phyloP scores from a whole-genome alignment of 2,797 vertebrate species.

The Garrulus glandarius region DNA sequence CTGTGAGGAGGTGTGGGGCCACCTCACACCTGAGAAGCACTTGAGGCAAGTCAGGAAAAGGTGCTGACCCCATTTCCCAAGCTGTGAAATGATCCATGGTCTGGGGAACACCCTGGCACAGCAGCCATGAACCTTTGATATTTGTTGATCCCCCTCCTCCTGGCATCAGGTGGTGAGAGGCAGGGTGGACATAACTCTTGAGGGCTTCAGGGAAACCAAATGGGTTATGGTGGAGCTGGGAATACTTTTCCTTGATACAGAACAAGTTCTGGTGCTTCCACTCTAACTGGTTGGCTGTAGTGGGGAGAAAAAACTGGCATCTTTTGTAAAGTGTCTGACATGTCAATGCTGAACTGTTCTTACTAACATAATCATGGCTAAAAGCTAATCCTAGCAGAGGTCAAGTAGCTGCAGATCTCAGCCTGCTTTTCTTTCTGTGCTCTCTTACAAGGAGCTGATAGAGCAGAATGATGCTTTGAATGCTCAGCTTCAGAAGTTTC shows the following conservation, averaged over 20 bases:
- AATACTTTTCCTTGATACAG: not conserved
- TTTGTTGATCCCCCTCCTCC: not conserved
- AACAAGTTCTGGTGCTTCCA: not conserved
- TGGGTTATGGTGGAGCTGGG: not conserved
- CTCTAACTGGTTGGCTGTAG: not conserved
- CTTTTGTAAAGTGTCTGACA: not conserved
- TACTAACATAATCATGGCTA: constrained; percentile 29
- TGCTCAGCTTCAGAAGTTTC: constrained; percentile 86
- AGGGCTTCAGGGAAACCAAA: not conserved
- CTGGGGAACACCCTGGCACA: not conserved
- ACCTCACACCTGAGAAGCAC: not conserved
- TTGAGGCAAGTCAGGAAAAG: not conserved
- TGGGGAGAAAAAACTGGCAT: not conserved
- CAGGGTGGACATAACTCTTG: not conserved
- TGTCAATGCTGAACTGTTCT: constrained; percentile 6
- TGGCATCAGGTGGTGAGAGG: not conserved
- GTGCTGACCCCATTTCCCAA: not conserved
- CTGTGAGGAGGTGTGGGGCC: not conserved
- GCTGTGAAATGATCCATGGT: not conserved
- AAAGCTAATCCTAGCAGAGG: constrained; percentile 13
- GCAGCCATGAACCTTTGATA: not conserved
- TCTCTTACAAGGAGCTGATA: constrained; percentile 85
- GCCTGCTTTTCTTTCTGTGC: constrained; percentile 46
- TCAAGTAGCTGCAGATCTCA: constrained; percentile 9
- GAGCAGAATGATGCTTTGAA: constrained; percentile 91